Percentiles rank a stretch among this genome's conserved stretches.
These are phyloP conservation scores for Enteromius paludinosus DNA, from an alignment of 2,797 vertebrate genomes.

Conservation along the genomic window DNA sequence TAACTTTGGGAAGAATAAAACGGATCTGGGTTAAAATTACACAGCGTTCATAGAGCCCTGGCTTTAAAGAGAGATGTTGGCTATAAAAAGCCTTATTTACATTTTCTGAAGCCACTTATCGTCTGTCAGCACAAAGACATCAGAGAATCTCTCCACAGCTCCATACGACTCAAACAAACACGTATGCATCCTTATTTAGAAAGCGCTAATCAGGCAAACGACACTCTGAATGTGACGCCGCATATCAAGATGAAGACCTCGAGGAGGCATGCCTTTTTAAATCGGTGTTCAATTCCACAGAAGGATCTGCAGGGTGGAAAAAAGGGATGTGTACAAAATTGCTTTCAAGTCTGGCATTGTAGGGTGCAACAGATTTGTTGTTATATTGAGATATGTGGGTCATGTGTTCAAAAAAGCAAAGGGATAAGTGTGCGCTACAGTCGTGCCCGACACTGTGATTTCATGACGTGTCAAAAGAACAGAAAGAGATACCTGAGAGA, in stretches of 20 bases:
- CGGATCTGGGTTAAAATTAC: background rate
- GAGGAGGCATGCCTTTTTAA: background rate
- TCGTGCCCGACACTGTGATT: no score
- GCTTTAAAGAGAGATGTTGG: background rate
- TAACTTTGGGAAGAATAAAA: background rate
- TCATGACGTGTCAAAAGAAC: background rate
- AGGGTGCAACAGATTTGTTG: background rate
- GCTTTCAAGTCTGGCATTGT: background rate
- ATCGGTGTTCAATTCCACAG: background rate
- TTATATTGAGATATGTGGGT: constrained; percentile 33
- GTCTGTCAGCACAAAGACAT: constrained; percentile 7
- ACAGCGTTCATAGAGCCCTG: background rate
- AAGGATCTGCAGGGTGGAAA: background rate
- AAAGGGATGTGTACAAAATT: background rate
- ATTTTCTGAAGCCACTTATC: background rate
- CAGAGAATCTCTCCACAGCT: background rate
- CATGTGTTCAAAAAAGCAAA: constrained; percentile 18
- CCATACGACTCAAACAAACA: background rate
- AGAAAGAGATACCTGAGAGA: background rate
- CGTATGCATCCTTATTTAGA: constrained; percentile 10
- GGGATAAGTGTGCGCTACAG: background rate
- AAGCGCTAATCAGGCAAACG: background rate
- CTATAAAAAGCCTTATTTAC: constrained; percentile 4
- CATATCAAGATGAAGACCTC: constrained; percentile 2
- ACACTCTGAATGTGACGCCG: background rate